phyloP scores from a whole-genome alignment of 1,140 invertebrate species.

The Bombus confusus region DNA sequence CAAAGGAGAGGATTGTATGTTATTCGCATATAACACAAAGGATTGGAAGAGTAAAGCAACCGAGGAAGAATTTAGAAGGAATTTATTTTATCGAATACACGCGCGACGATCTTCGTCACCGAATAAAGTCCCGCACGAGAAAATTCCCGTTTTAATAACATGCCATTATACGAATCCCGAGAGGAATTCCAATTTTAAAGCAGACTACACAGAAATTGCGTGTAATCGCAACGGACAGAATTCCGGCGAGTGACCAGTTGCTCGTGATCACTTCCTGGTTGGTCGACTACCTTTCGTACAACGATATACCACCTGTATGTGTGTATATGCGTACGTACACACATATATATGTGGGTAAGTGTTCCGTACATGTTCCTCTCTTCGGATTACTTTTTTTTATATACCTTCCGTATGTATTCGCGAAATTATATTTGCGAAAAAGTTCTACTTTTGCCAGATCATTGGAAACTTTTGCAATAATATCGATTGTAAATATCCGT shows the following conservation, averaged over 20 bases:
- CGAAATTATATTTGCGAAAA: background rate
- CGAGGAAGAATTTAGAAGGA: background rate
- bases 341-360: background rate
- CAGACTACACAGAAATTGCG: slow-evolving; percentile 34
- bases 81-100: background rate
- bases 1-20: background rate
- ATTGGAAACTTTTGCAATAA: background rate
- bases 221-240: slow-evolving; percentile 62
- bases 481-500: no score
- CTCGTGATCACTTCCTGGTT: slow-evolving; percentile 71
- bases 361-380: background rate
- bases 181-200: slow-evolving; percentile 53
- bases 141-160: slow-evolving; percentile 45
- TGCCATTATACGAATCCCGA: slow-evolving; percentile 28
- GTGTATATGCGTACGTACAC: background rate
- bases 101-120: background rate
- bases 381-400: background rate
- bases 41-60: background rate
- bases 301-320: background rate
- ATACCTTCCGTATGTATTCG: background rate
- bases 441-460: background rate
- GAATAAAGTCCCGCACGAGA: slow-evolving; percentile 6
- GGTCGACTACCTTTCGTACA: slow-evolving; percentile 45
- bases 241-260: slow-evolving; percentile 68
- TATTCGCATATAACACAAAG: background rate